Percentiles rank a stretch among this genome's conserved stretches.
phyloP scores from a whole-genome alignment of 2,113 vertebrate species.

The Centrocercus urophasianus region DNA sequence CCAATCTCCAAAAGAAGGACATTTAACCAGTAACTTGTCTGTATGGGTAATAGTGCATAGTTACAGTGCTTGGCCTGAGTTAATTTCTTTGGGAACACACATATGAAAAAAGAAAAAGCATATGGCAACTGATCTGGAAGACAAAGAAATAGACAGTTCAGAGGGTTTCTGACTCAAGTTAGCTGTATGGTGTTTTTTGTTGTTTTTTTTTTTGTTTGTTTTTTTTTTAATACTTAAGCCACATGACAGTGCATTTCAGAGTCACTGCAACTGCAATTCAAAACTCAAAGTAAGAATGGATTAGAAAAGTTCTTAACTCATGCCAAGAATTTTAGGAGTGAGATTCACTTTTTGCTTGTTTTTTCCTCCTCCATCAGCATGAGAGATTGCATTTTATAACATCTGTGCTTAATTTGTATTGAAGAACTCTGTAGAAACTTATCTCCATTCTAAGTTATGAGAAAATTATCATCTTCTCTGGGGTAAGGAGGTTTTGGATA shows the following conservation, averaged over 20 bases:
- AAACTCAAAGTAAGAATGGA: not conserved
- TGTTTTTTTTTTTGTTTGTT: too few relatives aligned
- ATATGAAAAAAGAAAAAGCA: not conserved
- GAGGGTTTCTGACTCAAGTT: not conserved
- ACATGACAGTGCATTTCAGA: not conserved
- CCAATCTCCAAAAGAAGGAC: not conserved
- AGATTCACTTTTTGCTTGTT: not conserved
- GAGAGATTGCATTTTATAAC: not conserved
- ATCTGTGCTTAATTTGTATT: not conserved
- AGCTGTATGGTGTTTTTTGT: not conserved
- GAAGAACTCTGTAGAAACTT: not conserved
- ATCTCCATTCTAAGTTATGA: not conserved
- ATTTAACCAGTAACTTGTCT: not conserved
- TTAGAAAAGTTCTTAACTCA: not conserved
- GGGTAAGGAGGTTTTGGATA: not conserved
- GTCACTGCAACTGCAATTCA: not conserved
- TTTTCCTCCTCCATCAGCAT: not conserved
- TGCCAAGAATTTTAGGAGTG: not conserved
- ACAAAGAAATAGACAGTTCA: not conserved
- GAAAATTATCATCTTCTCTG: not conserved
- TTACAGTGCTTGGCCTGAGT: not conserved
- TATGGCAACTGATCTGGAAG: not conserved
- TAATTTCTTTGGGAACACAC: not conserved
- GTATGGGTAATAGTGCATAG: not conserved
- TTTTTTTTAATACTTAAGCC: not conserved